Base-by-base conservation (phyloP, 2,888 invertebrate species). In the Melipona beecheii region DNA sequence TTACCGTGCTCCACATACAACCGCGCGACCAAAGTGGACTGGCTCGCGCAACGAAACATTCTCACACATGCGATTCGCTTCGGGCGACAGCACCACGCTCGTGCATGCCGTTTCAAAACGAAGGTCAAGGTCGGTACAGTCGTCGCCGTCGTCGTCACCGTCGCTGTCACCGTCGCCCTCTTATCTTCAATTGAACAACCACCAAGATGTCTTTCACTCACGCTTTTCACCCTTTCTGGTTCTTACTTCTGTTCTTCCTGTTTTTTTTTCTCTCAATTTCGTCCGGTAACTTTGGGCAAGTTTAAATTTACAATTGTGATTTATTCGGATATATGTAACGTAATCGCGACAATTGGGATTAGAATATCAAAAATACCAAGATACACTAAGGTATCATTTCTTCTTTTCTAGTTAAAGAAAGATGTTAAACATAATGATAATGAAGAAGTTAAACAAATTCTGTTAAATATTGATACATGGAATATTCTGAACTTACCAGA, bases 121-220 rank as follows among this genome's bases (percentile, higher is more conserved):
- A 92, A 92, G 92, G 92, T 90, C 92, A 92, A 92, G 92, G 92
- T 87, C 90, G 72, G 13, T 54, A 24, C 68, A 65, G 21, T 13
- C 54, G 49, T 66, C 52, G 21, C 31, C 17, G 15, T 36, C 71
- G 56, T 43, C 43, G 56, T 56, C n/a, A 58, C 15, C 56, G 11
- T 13, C 52, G 70, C 72, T 36, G 56, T 56, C 21, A 56, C n/a
- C 56, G 11, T 13, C 52, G 70, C 68, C 81, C 79, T 65, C 64
- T 31, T 21, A 36, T 21, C 64, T 31, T 31, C 11, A 24, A 0
- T 19, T 19, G 2, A 62, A 6, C 9, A 27, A 62, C 27, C 62
- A 24, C 31, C 62, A 17, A 19, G 2, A 19, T 2, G 19, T 19
- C 1, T 3, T 6, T 24, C 60, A 3, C 60, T 60, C 24, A 17